Percentiles rank a stretch among this genome's conserved stretches.
Conservation (phyloP, 2,113 vertebrate species). For the Indri indri region DNA sequence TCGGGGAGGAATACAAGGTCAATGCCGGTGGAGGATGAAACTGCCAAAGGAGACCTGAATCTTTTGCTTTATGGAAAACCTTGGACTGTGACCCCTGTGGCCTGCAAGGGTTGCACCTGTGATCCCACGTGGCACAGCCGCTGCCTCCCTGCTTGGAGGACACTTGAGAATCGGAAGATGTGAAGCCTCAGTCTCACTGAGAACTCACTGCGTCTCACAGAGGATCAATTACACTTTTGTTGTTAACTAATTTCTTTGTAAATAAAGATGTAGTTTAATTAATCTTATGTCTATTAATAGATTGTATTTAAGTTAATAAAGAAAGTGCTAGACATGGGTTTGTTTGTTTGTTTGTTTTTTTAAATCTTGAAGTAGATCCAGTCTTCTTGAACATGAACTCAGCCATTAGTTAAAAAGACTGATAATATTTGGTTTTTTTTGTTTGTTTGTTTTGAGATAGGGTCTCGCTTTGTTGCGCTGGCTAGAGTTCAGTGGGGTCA, state of each 20-base stretch:
- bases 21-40: no score
- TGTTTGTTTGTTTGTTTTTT: not conserved
- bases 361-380: not conserved
- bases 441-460: no score
- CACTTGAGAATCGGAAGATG: not conserved
- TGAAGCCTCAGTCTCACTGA: not conserved
- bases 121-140: not conserved
- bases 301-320: not conserved
- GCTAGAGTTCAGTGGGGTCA: no score
- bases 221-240: not conserved
- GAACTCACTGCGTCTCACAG: no score
- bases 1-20: no score
- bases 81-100: not conserved
- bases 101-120: not conserved
- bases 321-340: not conserved
- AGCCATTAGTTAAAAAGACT: not conserved
- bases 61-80: constrained; percentile 4
- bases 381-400: not conserved
- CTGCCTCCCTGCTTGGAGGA: no score
- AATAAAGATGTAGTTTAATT: not conserved
- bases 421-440: not conserved
- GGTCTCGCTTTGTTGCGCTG: no score
- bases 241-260: not conserved
- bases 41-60: not conserved
- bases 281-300: not conserved